Conservation (phyloP, 2,797 vertebrate genomes). For the Sylvia borin region DNA sequence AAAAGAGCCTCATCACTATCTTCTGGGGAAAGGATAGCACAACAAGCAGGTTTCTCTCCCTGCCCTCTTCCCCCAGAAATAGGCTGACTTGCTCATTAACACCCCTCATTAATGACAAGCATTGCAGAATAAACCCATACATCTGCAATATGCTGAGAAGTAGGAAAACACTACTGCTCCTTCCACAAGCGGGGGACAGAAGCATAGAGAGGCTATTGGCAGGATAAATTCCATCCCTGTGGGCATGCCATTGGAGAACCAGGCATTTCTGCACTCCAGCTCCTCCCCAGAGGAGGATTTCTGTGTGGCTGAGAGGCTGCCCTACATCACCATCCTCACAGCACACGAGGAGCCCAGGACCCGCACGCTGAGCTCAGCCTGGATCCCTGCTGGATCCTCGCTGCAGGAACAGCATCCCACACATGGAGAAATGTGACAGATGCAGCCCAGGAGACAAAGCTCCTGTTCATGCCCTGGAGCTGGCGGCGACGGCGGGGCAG, state of each 20-base stretch:
- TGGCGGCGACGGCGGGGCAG: background rate
- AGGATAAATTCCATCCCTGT: background rate
- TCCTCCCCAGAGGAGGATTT: background rate
- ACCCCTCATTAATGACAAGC: background rate
- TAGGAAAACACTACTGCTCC: background rate
- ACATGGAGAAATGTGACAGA: accelerated
- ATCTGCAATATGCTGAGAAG: accelerated
- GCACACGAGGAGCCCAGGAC: accelerated
- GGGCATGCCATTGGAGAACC: accelerated
- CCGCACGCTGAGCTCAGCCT: accelerated
- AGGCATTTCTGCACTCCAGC: background rate
- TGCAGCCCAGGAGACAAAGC: constrained; percentile 13
- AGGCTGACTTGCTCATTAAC: background rate
- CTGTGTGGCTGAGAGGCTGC: background rate
- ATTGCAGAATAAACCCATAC: background rate
- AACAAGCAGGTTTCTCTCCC: background rate
- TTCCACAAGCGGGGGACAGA: accelerated
- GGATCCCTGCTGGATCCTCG: background rate
- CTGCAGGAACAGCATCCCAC: background rate
- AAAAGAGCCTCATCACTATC: no score
- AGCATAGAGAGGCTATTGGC: accelerated
- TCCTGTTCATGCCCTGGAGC: background rate
- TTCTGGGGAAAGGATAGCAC: background rate
- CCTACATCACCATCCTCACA: accelerated
- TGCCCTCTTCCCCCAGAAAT: background rate